phyloP scores from a whole-genome alignment of 2,888 invertebrate genomes.

The Apotomis betuletana region DNA sequence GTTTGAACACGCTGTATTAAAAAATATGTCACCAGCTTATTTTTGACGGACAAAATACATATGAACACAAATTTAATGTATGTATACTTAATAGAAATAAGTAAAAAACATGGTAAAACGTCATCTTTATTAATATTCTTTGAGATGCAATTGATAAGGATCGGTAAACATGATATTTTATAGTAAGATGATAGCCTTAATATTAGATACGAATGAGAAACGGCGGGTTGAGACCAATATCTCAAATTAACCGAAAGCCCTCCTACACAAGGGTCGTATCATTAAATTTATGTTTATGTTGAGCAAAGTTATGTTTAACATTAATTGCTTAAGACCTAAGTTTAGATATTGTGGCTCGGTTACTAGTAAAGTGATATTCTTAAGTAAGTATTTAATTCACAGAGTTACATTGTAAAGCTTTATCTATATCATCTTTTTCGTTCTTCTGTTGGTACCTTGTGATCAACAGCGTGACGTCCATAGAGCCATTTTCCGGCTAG shows the following conservation, averaged over 20 bases:
- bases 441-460: too few relatives aligned
- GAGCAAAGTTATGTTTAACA: background rate
- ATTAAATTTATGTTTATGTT: constrained; percentile 18
- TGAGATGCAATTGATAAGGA: constrained; percentile 29
- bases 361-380: too few relatives aligned
- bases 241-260: constrained; percentile 32
- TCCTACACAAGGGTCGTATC: constrained; percentile 23
- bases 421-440: too few relatives aligned
- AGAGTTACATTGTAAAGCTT: too few relatives aligned
- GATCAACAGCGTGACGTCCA: too few relatives aligned
- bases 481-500: too few relatives aligned
- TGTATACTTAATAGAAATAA: background rate
- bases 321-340: too few relatives aligned
- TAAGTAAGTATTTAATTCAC: too few relatives aligned
- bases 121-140: constrained; percentile 8
- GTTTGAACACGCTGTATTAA: too few relatives aligned
- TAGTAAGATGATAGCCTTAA: constrained; percentile 37
- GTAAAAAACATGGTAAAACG: background rate
- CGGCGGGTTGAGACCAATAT: constrained; percentile 28
- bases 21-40: too few relatives aligned
- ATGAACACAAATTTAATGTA: background rate
- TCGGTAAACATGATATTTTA: constrained; percentile 39
- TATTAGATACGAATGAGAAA: constrained; percentile 28
- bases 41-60: background rate
- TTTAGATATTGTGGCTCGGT: too few relatives aligned